Base-by-base conservation (phyloP, 1,140 invertebrate species). In the Euwallacea similis region DNA sequence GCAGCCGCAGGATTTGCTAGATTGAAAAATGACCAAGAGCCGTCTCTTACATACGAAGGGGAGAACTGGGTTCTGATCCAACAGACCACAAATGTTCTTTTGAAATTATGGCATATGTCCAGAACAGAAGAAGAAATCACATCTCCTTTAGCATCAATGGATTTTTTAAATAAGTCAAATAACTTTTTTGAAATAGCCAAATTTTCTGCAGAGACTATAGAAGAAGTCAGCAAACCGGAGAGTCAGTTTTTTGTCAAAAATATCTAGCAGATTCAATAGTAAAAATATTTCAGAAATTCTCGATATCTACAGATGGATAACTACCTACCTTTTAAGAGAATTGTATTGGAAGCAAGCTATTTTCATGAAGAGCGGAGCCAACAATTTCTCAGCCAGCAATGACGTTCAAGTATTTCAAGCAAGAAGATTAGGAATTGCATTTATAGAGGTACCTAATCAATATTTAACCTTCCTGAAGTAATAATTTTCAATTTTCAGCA, bases 41-140 rank as follows among this genome's bases (percentile, higher is more conserved):
- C 94, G 0, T 94, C 93, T 74, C 91, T 91, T 73, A 98, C 96
- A 0, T 98, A 97, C 78, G 96, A 98, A 84, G 97, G 96, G 4
- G 96, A 98, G 81, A 97, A 96, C 83, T 96, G 96, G 83, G 95
- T 98, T 50, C 84, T 98, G 6, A 87, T 95, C 8, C 96, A 98
- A 80, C 97, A 98, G 86, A 90, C 95, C 0, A 93, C 91, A 79
- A 98, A 98, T 81, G 94, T 91, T 90, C 83, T 96, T 47, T 77
- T 96, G 42, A 86, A 86, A 43, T 86, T 92, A 76, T 90, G 87
- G 85, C 70, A 77, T 2, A 73, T 80, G 46, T 82, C 83, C 53
- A 78, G 84, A 11, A 71, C 85, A 2, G 77, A 80, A 11, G 84
- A 86, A 53, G 75, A 77, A 53, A 46, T 76, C 2, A 74, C 79